Base-by-base conservation (phyloP, 2,888 invertebrate genomes). In the Amaurobius ferox region DNA sequence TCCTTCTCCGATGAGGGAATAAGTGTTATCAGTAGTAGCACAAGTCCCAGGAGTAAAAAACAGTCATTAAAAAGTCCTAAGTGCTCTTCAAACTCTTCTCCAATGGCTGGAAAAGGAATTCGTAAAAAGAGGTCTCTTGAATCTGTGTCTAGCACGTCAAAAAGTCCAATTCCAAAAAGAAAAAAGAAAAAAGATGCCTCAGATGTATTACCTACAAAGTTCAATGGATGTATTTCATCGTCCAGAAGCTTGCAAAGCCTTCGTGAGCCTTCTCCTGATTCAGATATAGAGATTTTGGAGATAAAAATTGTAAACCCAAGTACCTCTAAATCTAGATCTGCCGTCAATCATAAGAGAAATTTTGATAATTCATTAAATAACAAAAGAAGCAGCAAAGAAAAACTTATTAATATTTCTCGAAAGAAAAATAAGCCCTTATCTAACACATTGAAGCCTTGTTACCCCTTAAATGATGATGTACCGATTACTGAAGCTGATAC, bases 401-500 rank as follows among this genome's bases (percentile, higher is more conserved):
- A 13, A 7, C 9, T 26, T 28, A 28, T 1, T 61, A n/a, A 30
- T 28, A 16, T 64, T 11, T 30, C 28, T 13, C 28, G 7, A 16
- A 64, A 29, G 30, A 64, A 29, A 64, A 64, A 64, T 39, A 55
- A 55, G 55, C 23, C 55, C 26, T 70, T 9, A 61, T 28, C 39
- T 61, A 78, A 9, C n/a, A 28, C 28, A 73, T 71, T 66, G 35
- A 72, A 72, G 19, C 66, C 55, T 30, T 39, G 55, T 32, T 66
- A 30, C 2, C 29, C 64, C 19, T 30, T 44, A 6, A 32, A 32
- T 39, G 28, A 66, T 77, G 71, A 72, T 39, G 26, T 76, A 26
- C 0, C 70, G 5, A 62, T 83, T n/a, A 83, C 76, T 35, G 83
- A 85, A 72, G 83, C 83, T 16, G 83, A 77, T 26, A 77, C 35